Evolutionary conservation across 2,113 vertebrate species (phyloP).

Genomic region (Chaenogobius annularis): DNA sequence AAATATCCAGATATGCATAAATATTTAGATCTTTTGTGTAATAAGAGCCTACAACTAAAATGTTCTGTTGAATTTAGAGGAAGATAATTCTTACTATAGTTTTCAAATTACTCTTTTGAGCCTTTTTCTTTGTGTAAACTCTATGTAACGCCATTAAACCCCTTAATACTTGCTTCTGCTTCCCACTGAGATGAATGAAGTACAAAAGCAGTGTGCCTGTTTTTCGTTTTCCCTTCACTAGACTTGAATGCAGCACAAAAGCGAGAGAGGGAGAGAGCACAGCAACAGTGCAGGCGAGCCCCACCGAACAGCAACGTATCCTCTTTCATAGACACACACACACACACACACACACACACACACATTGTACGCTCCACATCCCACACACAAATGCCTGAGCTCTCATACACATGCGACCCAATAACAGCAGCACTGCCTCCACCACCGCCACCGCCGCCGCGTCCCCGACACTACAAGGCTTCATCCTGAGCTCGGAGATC

Average conservation of each 20-base stretch:
- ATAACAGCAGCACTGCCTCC: conserved; percentile 34
- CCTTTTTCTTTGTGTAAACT: neutral
- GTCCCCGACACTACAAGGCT: conserved; percentile 26
- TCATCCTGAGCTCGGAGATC: conserved; percentile 35
- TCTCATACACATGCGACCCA: conserved; percentile 41
- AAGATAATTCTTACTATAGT: neutral
- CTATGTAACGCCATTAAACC: neutral
- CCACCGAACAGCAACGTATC: conserved; percentile 52
- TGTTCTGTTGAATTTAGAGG: neutral
- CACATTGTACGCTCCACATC: conserved; percentile 27
- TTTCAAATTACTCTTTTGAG: neutral
- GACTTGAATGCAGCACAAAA: conserved; percentile 61
- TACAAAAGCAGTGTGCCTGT: neutral
- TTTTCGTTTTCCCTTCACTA: conserved; percentile 38
- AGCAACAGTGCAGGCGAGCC: conserved; percentile 49
- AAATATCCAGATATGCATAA: neutral
- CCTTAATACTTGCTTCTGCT: neutral
- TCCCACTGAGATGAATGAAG: neutral
- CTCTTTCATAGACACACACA: conserved; percentile 37
- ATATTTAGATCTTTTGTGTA: neutral
- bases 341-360: conserved; percentile 42
- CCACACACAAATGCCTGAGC: conserved; percentile 48
- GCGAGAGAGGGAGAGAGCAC: conserved; percentile 13
- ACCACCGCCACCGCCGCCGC: conserved; percentile 42
- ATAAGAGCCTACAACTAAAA: neutral